Conservation (phyloP, 1,140 invertebrate species). For the Pseudomyrmex dendroicus region DNA sequence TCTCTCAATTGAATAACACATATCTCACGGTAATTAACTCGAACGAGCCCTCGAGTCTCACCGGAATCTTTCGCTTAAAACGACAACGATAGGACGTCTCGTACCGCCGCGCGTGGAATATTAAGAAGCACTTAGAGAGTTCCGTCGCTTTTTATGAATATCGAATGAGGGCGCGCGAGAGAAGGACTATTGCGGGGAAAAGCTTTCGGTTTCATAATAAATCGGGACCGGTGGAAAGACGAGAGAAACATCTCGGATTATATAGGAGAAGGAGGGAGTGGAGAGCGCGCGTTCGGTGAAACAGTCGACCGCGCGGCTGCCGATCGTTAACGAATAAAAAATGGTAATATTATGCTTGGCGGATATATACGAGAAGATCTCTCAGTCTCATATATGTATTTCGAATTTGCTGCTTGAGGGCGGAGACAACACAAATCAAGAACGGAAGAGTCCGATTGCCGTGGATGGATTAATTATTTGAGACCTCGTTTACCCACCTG, state of each 20-base stretch:
- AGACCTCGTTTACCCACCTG: slow-evolving; percentile 48
- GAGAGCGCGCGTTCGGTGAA: slow-evolving; percentile 42
- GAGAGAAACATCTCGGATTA: neutral
- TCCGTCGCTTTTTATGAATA: slow-evolving; percentile 67
- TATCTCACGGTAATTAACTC: slow-evolving; percentile 68
- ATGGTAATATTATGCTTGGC: slow-evolving; percentile 73
- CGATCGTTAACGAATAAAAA: slow-evolving; percentile 73
- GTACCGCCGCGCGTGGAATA: slow-evolving; percentile 58
- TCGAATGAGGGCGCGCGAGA: slow-evolving; percentile 61
- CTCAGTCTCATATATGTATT: slow-evolving; percentile 3
- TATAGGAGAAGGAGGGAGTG: neutral
- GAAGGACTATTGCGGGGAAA: slow-evolving; percentile 60
- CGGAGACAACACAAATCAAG: slow-evolving; percentile 42
- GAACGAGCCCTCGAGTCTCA: neutral
- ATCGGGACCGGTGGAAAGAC: slow-evolving; percentile 64
- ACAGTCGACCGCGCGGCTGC: slow-evolving; percentile 62
- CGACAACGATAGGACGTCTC: slow-evolving; percentile 22
- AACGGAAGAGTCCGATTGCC: slow-evolving; percentile 39
- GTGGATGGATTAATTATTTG: slow-evolving; percentile 53
- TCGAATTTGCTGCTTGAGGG: slow-evolving; percentile 43
- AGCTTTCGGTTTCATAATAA: slow-evolving; percentile 70
- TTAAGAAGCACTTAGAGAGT: slow-evolving; percentile 59
- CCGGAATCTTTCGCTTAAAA: neutral
- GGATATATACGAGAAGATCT: slow-evolving; percentile 32
- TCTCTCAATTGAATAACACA: slow-evolving; percentile 39